A percentile compares a stretch with the other conserved stretches of the same genome.
phyloP scores from a whole-genome alignment of 2,797 vertebrate species.

The Ciconia nigra region DNA sequence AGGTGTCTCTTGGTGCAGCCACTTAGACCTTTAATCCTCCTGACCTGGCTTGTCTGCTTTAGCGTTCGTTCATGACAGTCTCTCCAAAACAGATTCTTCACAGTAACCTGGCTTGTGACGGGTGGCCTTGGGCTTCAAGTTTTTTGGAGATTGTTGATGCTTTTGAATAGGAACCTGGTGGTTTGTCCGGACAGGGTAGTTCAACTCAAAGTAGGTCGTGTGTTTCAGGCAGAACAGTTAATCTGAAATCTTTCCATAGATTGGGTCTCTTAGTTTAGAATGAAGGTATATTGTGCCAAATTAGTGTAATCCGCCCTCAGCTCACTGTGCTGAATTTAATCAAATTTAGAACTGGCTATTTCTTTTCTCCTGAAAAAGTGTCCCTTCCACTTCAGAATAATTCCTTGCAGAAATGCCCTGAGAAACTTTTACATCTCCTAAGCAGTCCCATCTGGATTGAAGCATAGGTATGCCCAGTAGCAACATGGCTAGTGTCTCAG shows the following conservation, averaged over 20 bases:
- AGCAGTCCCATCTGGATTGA: not conserved
- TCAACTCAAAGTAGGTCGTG: not conserved
- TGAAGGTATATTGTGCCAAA: not conserved
- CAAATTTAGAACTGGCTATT: not conserved
- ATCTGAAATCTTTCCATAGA: not conserved
- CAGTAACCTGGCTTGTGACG: not conserved
- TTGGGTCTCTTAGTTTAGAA: not conserved
- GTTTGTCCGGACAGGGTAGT: not conserved
- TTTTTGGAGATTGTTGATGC: not conserved
- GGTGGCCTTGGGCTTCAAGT: not conserved
- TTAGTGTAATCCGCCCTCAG: not conserved
- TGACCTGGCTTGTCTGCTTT: not conserved
- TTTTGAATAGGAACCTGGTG: not conserved
- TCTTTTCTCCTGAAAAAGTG: not conserved
- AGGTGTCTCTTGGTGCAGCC: not conserved
- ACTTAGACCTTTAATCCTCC: not conserved
- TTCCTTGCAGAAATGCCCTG: not conserved
- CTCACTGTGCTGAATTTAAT: not conserved
- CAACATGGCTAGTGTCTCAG: not conserved
- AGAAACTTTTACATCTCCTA: not conserved
- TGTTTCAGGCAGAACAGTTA: not conserved
- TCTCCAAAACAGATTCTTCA: not conserved
- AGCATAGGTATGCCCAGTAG: not conserved
- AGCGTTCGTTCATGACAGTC: accelerated
- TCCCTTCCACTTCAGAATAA: not conserved